Base-by-base conservation (phyloP, 2,797 vertebrate genomes). In the Aselliscus stoliczkanus region DNA sequence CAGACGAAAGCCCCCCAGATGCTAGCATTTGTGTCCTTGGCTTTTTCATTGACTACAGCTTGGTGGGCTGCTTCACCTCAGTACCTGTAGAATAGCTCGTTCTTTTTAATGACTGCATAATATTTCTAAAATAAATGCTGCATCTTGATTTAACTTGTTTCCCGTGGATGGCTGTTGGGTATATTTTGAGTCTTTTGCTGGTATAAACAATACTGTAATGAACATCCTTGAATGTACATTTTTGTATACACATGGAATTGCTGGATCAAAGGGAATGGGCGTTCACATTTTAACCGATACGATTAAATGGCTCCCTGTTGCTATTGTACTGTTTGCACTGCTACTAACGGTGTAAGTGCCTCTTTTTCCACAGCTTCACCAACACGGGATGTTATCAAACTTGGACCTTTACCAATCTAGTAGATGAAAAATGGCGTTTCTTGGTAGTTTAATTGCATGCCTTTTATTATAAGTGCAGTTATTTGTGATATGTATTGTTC, bases 101-200 rank as follows among this genome's bases (percentile, higher is more conserved):
- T 79, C 54, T 85, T 54, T 65, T 56, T 56, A 52, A 50, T 64
- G 34, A 50, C 65, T 44, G n/a, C 34, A 56, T 76, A 44, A 5
- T 70, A n/a, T 44, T 65, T 44, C 52, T 86, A 72, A 90, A 82
- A 82, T 72, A n/a, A 82, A 25, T 64, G 64, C 25, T 75, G 31
- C 17, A 7, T 42, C 34, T 23, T 69, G 64, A 15, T 65, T n/a
- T 31, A 23, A 47, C 34, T 47, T 65, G 17, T 70, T 54, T 15
- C 8, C 11, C 25, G 31, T 29, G 64, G 47, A 39, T 56, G 21
- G 60, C 27, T 39, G 37, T 56, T 87, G 52, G 44, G 62, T 13
- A 8, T 69, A 25, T 42, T 47, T 82, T 65, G 31, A 69, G 34
- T 76, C n/a, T 67, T 54, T 67, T 54, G 25, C 47, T 77, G 69